Evolutionary conservation across 1,140 invertebrate genomes (phyloP).

Genomic region (Anastrepha ludens): DNA sequence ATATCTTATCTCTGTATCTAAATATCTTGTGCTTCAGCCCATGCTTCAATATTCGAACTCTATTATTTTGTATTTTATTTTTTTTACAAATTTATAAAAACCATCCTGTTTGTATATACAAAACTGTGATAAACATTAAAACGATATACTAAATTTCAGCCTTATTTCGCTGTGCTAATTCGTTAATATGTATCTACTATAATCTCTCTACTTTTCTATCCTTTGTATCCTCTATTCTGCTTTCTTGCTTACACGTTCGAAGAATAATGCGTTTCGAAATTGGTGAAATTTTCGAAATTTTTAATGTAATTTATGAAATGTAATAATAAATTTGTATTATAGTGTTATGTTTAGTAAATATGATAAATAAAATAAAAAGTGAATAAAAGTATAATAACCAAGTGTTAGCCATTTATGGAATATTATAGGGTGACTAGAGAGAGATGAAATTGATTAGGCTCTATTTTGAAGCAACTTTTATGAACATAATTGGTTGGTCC

Average conservation of each 20-base stretch:
- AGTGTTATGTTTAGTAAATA: constrained; percentile 61
- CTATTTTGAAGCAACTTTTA: too few relatives aligned
- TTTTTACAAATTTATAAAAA: constrained; percentile 64
- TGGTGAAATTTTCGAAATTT: constrained; percentile 60
- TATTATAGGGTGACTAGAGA: too few relatives aligned
- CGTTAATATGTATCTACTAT: constrained; percentile 56
- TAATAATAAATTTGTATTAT: constrained; percentile 68
- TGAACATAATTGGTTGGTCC: too few relatives aligned
- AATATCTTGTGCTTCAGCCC: not conserved
- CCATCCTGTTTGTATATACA: constrained; percentile 66
- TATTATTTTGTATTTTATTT: not conserved
- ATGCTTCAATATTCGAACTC: not conserved
- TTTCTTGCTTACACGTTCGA: constrained; percentile 45
- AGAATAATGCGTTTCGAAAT: constrained; percentile 28
- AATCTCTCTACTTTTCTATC: constrained; percentile 29
- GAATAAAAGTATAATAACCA: constrained; percentile 56
- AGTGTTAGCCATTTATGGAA: too few relatives aligned
- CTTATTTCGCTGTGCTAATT: constrained; percentile 56
- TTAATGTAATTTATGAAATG: constrained; percentile 65
- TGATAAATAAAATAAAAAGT: constrained; percentile 70
- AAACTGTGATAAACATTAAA: constrained; percentile 72
- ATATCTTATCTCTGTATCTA: not conserved
- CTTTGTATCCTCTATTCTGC: not conserved
- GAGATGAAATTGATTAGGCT: too few relatives aligned
- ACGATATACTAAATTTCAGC: constrained; percentile 54